Evolutionary conservation across 2,888 invertebrate genomes (phyloP).

Genomic region (Notocelia uddmanniana): DNA sequence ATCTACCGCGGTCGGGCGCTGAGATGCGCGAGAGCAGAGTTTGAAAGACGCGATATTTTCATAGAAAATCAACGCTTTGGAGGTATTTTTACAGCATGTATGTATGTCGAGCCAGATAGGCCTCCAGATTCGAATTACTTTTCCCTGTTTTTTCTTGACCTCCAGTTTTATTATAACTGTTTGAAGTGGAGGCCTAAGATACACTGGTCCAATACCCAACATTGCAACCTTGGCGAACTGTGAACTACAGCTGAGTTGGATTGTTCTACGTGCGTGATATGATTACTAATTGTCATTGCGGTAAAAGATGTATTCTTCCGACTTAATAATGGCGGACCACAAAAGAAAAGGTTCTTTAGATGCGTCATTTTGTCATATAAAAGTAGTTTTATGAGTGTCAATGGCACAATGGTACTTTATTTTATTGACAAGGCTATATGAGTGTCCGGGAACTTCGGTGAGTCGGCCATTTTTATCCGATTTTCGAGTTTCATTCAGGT

Average conservation of each 20-base stretch:
- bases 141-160: neutral
- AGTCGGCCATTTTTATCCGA: neutral
- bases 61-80: neutral
- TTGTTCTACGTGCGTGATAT: slow-evolving; percentile 7
- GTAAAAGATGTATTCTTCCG: neutral
- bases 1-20: too few species aligned
- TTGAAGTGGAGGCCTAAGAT: neutral
- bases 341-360: neutral
- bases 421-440: slow-evolving; percentile 2
- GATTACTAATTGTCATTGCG: slow-evolving; percentile 25
- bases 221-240: neutral
- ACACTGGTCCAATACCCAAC: neutral
- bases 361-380: neutral
- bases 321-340: neutral
- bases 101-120: too few species aligned
- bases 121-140: too few species aligned
- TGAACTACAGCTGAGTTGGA: neutral
- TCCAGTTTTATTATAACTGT: neutral
- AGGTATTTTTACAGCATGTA: neutral
- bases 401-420: neutral
- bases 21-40: too few species aligned
- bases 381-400: neutral
- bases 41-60: too few species aligned
- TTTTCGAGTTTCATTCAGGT: too few species aligned
- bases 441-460: slow-evolving; percentile 11